Evolutionary conservation across 2,113 vertebrate species (phyloP).

Genomic region (Amphiprion ocellaris): DNA sequence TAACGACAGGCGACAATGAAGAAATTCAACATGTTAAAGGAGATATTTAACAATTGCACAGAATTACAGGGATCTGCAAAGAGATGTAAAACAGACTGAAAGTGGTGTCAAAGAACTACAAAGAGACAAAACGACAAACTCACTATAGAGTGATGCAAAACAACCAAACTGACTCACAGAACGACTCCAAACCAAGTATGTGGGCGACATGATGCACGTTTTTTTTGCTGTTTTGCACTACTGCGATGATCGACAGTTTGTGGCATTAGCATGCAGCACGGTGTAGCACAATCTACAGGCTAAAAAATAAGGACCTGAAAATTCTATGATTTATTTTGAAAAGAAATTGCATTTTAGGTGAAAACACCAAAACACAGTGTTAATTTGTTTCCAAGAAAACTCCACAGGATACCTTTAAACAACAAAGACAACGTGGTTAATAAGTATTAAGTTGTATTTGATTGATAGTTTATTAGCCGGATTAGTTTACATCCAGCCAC

Average conservation of each 20-base stretch:
- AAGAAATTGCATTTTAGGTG: too few species aligned
- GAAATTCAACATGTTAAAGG: neutral
- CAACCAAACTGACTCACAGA: neutral
- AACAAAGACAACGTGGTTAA: neutral
- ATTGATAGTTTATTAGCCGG: slow-evolving; percentile 4
- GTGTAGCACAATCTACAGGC: too few species aligned
- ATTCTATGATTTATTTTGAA: too few species aligned
- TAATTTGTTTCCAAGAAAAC: slow-evolving; percentile 15
- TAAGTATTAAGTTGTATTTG: neutral
- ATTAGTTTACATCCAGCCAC: slow-evolving; percentile 16
- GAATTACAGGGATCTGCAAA: neutral
- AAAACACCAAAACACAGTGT: slow-evolving; percentile 2
- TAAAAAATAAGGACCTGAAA: too few species aligned
- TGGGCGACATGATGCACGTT: too few species aligned
- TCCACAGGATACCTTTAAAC: slow-evolving; percentile 49
- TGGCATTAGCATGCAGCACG: too few species aligned
- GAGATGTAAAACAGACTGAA: neutral
- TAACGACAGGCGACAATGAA: neutral
- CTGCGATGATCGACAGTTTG: too few species aligned
- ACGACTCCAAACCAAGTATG: too few species aligned
- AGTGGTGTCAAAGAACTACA: neutral
- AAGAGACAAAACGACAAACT: neutral
- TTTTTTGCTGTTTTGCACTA: too few species aligned
- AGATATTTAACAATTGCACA: too few species aligned
- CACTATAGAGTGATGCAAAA: neutral